phyloP scores from a whole-genome alignment of 2,888 invertebrate species.

The Harmothoe impar region DNA sequence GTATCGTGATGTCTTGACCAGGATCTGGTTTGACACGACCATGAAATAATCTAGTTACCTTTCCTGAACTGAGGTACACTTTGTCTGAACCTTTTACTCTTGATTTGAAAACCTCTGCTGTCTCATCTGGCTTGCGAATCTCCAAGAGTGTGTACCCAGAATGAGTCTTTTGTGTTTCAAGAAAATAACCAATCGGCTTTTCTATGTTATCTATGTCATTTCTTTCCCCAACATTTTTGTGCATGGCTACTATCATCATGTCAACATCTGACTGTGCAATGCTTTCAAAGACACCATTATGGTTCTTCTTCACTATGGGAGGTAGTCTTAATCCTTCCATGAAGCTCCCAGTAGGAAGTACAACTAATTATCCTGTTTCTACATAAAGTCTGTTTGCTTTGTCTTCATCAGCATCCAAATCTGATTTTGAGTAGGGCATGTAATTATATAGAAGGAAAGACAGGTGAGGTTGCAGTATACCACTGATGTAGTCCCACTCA shows the following conservation, averaged over 20 bases:
- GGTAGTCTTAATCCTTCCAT: background rate
- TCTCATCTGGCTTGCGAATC: background rate
- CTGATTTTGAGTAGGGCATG: background rate
- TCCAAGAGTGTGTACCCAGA: background rate
- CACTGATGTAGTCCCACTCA: constrained; percentile 3
- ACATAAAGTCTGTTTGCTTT: background rate
- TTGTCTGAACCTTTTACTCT: background rate
- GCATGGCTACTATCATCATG: background rate
- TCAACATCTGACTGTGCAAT: constrained; percentile 2
- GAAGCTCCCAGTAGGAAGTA: background rate
- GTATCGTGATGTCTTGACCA: background rate
- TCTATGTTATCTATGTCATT: background rate
- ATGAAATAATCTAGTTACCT: background rate
- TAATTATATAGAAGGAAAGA: background rate
- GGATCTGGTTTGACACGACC: background rate
- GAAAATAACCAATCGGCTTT: background rate
- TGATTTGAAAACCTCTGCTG: background rate
- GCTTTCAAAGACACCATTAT: background rate
- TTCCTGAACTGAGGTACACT: background rate
- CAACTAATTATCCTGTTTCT: background rate
- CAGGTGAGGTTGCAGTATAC: background rate
- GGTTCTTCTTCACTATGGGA: background rate
- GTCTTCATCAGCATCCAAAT: background rate
- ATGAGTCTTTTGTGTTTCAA: background rate
- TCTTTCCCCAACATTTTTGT: background rate